Evolutionary conservation across 2,888 invertebrate species (phyloP).

Genomic region (Nineta flava): DNA sequence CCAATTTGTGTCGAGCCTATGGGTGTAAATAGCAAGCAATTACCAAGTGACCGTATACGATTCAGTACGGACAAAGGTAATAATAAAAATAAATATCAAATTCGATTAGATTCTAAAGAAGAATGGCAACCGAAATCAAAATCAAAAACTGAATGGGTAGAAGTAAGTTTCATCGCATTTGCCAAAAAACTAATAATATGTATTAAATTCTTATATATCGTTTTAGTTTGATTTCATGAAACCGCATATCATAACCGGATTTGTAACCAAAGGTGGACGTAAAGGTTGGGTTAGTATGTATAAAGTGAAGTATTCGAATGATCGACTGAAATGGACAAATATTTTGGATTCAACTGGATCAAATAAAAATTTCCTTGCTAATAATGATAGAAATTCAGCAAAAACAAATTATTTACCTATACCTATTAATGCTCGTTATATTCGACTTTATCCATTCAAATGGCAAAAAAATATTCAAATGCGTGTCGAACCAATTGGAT

Average conservation of each 20-base stretch:
- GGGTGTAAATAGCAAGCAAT: conserved; percentile 46
- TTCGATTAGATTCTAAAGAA: conserved; percentile 30
- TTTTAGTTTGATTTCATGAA: conserved; percentile 59
- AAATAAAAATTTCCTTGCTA: conserved; percentile 50
- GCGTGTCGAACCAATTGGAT: conserved; percentile 61
- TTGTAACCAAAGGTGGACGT: conserved; percentile 55
- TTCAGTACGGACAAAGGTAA: conserved; percentile 39
- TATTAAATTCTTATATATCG: conserved; percentile 13
- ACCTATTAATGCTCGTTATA: conserved; percentile 54
- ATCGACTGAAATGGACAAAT: conserved; percentile 54
- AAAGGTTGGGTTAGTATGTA: conserved; percentile 62
- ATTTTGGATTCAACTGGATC: conserved; percentile 37
- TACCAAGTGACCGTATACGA: conserved; percentile 47
- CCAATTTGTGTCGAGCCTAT: conserved; percentile 52
- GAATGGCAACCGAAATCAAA: conserved; percentile 54
- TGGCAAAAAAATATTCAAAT: conserved; percentile 62
- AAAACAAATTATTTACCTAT: conserved; percentile 49
- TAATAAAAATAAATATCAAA: conserved; percentile 25
- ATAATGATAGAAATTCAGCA: conserved; percentile 45
- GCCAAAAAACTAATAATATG: conserved; percentile 8
- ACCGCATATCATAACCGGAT: conserved; percentile 59
- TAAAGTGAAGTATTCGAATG: conserved; percentile 55
- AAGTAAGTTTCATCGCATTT: conserved; percentile 28
- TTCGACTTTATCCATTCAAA: conserved; percentile 53
- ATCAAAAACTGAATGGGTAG: conserved; percentile 52